Evolutionary conservation across 2,113 vertebrate species (phyloP).

Genomic region (Neoarius graeffei): DNA sequence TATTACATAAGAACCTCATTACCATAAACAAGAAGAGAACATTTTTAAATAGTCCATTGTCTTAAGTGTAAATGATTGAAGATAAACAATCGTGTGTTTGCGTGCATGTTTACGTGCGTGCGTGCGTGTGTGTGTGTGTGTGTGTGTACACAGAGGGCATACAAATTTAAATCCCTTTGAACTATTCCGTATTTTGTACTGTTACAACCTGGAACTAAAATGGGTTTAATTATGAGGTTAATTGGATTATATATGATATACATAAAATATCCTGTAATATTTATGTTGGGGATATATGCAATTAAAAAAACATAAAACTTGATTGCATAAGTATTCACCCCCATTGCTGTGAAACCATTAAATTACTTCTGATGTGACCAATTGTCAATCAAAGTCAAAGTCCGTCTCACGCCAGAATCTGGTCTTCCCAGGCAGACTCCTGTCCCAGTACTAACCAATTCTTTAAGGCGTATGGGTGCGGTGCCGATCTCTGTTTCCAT

Average conservation of each 20-base stretch:
- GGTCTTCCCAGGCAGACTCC: too few relatives aligned
- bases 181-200: too few relatives aligned
- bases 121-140: slow-evolving; percentile 3
- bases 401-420: too few relatives aligned
- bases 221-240: background rate
- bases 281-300: background rate
- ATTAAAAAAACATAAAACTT: too few relatives aligned
- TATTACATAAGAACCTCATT: slow-evolving; percentile 22
- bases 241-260: too few relatives aligned
- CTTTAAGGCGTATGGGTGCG: too few relatives aligned
- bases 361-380: background rate
- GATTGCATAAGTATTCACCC: background rate
- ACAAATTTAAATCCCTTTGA: too few relatives aligned
- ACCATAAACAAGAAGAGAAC: slow-evolving; percentile 18
- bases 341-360: background rate
- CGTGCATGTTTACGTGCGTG: background rate
- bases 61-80: slow-evolving; percentile 20
- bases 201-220: background rate
- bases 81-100: background rate
- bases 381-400: too few relatives aligned
- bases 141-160: background rate
- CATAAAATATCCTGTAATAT: background rate
- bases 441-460: too few relatives aligned
- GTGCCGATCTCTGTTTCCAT: too few relatives aligned
- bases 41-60: slow-evolving; percentile 37